A percentile compares a stretch with the other conserved stretches of the same genome.
These are phyloP conservation scores for Formica selysi DNA, from an alignment of 1,140 invertebrate genomes.

Conservation along the genomic window DNA sequence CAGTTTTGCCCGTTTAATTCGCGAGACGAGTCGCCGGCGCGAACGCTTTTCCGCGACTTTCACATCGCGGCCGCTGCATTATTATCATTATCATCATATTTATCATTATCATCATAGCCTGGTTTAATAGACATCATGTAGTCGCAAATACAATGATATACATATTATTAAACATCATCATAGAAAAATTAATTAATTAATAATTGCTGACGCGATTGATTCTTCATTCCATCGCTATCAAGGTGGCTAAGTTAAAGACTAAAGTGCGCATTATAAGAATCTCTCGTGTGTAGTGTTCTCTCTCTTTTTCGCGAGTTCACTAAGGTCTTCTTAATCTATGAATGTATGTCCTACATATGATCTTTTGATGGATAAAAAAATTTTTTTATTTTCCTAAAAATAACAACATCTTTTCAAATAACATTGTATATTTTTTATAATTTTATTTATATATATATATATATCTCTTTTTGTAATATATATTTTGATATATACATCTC, in stretches of 20 bases:
- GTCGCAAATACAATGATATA: neutral
- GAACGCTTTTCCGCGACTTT: conserved; percentile 22
- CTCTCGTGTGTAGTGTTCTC: conserved; percentile 12
- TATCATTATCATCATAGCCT: neutral
- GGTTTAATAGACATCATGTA: no score
- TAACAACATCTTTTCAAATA: neutral
- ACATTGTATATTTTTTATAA: neutral
- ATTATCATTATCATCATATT: neutral
- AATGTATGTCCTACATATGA: neutral
- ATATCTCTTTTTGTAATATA: no score
- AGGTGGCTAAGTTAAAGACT: neutral
- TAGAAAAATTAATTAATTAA: neutral
- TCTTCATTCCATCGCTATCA: neutral
- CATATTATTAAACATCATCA: neutral
- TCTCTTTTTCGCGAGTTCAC: neutral
- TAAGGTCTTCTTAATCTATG: neutral
- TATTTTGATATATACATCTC: neutral
- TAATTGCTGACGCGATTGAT: neutral
- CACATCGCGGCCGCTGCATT: neutral
- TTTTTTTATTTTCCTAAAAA: neutral
- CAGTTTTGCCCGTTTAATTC: conserved; percentile 60
- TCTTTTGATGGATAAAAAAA: neutral
- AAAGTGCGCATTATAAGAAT: conserved; percentile 18
- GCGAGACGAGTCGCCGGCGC: conserved; percentile 33
- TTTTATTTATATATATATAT: no score